Evolutionary conservation across 2,797 vertebrate genomes (phyloP).

Genomic region (Sparidentex hasta): DNA sequence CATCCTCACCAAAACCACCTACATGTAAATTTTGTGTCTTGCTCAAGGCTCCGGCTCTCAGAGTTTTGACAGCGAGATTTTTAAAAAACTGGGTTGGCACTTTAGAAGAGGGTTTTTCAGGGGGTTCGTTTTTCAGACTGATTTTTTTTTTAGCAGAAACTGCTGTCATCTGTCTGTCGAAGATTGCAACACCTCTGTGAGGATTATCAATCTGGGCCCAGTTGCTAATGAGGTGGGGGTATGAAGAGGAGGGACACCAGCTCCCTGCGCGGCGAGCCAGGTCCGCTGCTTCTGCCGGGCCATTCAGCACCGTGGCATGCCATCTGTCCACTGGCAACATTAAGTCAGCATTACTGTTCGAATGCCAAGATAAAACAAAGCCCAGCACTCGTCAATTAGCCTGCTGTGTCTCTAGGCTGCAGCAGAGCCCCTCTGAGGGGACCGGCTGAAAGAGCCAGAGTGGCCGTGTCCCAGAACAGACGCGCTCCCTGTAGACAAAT

Average conservation of each 20-base stretch:
- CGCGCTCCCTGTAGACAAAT: slow-evolving; percentile 61
- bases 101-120: not conserved
- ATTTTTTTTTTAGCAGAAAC: slow-evolving; percentile 25
- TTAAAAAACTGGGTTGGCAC: slow-evolving; percentile 2
- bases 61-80: slow-evolving; percentile 19
- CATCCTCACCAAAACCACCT: not conserved
- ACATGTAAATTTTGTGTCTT: not conserved
- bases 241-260: slow-evolving; percentile 32
- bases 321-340: slow-evolving; percentile 79
- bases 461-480: slow-evolving; percentile 53
- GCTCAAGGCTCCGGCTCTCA: not conserved
- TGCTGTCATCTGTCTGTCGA: slow-evolving; percentile 20
- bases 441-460: slow-evolving; percentile 56
- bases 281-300: slow-evolving; percentile 56
- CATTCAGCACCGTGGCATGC: slow-evolving; percentile 66
- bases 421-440: slow-evolving; percentile 58
- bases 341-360: slow-evolving; percentile 59
- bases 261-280: slow-evolving; percentile 49
- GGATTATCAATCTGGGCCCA: slow-evolving; percentile 42
- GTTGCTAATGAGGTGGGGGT: slow-evolving; percentile 31
- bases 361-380: slow-evolving; percentile 82
- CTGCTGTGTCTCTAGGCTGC: slow-evolving; percentile 70
- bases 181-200: slow-evolving; percentile 42
- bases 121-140: slow-evolving; percentile 28
- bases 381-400: slow-evolving; percentile 79